Base-by-base conservation (phyloP, 2,888 invertebrate genomes). In the Chaetogeoica ovagalla region DNA sequence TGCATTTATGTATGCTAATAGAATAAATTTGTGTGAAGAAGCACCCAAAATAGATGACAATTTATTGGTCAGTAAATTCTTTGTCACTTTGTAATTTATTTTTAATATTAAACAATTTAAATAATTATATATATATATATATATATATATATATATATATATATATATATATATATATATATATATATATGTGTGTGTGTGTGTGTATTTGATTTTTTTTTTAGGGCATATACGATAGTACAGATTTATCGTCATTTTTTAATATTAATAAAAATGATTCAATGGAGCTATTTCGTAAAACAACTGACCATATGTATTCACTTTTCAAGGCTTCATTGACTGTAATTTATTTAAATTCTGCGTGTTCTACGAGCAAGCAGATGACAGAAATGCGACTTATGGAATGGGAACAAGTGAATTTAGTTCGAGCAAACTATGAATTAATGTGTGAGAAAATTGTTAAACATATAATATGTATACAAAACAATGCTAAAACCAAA, bases 41-140 rank as follows among this genome's bases (percentile, higher is more conserved):
- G n/a, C 68, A 17, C 6, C 60, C 17, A 23, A 57, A 8, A 15
- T 6, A 4, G 69, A 69, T 60, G 5, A 76, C 23, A 15, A 8
- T 21, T 2, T 52, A 19, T 13, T 76, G 76, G 76, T 76, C 37
- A n/a, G 76, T 69, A 59, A 48, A 39, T 74, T 65, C 57, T 65
- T 66, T 57, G 11, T 37, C 1, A 37, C n/a, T 19, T 21, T 30
- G 17, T 23, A n/a, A 62, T 30, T 30, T 8, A 48, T 30, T 60
- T 72, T 55, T 30, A 43, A 69, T 48, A 48, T 48, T 13, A 48
- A 15, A 48, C 11, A 48, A 13, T 13, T 37, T 62, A 0, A 48
- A n/a, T 13, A 48, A 48, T 23, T 48, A 23, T 37, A 75, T 59
- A n/a, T n/a, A n/a, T n/a, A n/a, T n/a, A n/a, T n/a, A n/a, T n/a